These are phyloP conservation scores for Tetragonula clypearis DNA, from an alignment of 1,140 invertebrate genomes.

Conservation along the genomic window DNA sequence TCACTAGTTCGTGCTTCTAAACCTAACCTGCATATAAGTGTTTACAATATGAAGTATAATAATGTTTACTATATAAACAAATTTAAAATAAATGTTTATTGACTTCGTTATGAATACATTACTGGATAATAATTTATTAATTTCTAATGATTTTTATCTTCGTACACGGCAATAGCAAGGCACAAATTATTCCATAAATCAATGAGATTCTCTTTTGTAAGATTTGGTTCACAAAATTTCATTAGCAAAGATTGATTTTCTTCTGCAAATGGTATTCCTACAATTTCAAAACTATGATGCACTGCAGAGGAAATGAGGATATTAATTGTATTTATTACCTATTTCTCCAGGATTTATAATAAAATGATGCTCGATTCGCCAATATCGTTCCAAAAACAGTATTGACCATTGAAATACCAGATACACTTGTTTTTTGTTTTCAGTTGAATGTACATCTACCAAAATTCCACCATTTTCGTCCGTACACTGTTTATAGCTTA, in stretches of 20 bases:
- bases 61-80: too few relatives aligned
- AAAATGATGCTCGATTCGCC: conserved; percentile 54
- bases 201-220: conserved; percentile 7
- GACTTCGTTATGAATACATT: neutral
- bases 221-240: conserved; percentile 24
- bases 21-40: neutral
- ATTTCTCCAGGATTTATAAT: conserved; percentile 33
- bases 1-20: neutral
- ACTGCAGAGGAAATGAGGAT: neutral
- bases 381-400: conserved; percentile 39
- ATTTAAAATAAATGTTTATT: conserved; percentile 20
- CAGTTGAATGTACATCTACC: conserved; percentile 35
- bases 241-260: conserved; percentile 43
- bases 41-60: too few relatives aligned
- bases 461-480: conserved; percentile 50
- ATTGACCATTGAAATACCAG: conserved; percentile 56
- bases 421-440: conserved; percentile 31
- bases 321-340: conserved; percentile 40
- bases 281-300: conserved; percentile 5
- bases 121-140: neutral
- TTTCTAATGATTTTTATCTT: neutral
- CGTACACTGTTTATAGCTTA: conserved; percentile 3
- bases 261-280: conserved; percentile 43
- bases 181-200: conserved; percentile 43
- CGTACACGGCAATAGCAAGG: conserved; percentile 31